Evolutionary conservation across 2,888 invertebrate genomes (phyloP).

Genomic region (Agrotis segetum): DNA sequence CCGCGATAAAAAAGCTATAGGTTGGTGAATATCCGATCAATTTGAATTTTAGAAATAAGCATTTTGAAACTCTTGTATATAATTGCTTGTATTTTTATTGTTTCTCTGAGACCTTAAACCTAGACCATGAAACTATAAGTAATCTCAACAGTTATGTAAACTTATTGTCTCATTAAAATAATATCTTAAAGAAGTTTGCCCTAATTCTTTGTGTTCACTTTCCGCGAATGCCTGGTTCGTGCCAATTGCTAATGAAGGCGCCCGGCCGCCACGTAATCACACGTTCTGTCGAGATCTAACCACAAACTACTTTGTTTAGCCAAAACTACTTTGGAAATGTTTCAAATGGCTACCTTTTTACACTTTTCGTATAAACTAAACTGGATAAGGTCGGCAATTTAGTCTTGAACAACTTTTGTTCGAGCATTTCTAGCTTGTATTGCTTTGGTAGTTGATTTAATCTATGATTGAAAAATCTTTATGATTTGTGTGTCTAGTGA

Average conservation of each 20-base stretch:
- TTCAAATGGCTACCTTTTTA: slow-evolving; percentile 32
- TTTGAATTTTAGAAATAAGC: too few species aligned
- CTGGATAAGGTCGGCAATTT: too few species aligned
- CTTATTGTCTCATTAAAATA: slow-evolving; percentile 7
- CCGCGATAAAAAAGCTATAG: too few species aligned
- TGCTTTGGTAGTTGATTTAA: too few species aligned
- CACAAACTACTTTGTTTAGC: slow-evolving; percentile 21
- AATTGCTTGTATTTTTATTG: background rate
- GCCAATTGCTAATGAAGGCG: slow-evolving; percentile 31
- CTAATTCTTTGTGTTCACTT: slow-evolving; percentile 25
- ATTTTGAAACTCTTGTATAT: too few species aligned
- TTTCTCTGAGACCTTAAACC: background rate
- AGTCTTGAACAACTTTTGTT: too few species aligned
- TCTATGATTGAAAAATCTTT: too few species aligned
- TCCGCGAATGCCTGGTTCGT: slow-evolving; percentile 16
- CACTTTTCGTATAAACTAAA: background rate
- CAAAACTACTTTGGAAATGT: slow-evolving; percentile 26
- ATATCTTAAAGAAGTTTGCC: slow-evolving; percentile 23
- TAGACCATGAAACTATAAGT: background rate
- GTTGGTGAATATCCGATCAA: background rate
- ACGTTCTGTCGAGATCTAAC: slow-evolving; percentile 26
- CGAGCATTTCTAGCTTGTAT: too few species aligned
- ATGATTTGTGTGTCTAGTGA: too few species aligned
- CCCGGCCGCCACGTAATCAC: slow-evolving; percentile 13
- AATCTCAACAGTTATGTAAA: slow-evolving; percentile 15